Evolutionary conservation across 2,888 invertebrate species (phyloP), one percentile per base, ranked within the genome.

Genomic region (Caenorhabditis sp.): DNA sequence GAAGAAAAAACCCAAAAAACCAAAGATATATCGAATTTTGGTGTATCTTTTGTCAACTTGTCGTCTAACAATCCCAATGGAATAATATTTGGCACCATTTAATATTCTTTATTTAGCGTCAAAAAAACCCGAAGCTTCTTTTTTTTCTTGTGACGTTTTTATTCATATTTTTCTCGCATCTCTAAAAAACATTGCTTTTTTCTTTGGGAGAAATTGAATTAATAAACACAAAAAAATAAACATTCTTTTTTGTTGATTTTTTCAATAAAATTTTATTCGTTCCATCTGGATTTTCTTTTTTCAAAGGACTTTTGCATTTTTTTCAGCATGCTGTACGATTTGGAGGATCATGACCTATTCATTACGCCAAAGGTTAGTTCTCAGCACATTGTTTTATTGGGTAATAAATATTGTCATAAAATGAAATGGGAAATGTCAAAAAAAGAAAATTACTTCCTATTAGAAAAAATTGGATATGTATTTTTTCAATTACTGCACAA

Each of bases 261-360:
- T 23, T 8, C n/a, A 20, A 52, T 52, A 52, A 23, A 52, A 20
- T 8, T 50, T 50, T 50, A 20, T 52, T 21, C 52, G 12, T 52
- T 66, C 66, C 59, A 66, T 70, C 65, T 70, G 62, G 64, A 61
- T 50, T 50, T 56, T 52, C 50, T 65, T 57, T 60, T 59, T 31
- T 23, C 58, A 49, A 67, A 25, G 36, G 36, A 23, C 31, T 38
- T 21, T 23, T 50, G 52, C 64, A 21, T 3, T 43, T 43, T 23
- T 52, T 52, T 21, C 52, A 52, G 23, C 21, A 52, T 79, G 79
- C 53, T 75, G 25, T 82, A 79, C 49, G 83, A 83, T 31, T 77
- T 76, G n/a, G 85, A 85, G 36, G 85, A 85, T 59, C 81, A 82
- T 59, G 83, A 82, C 38, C 63, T 85, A 14, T 84, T 81, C 61